Conservation (phyloP, 2,797 vertebrate genomes). For the Anas capensis region DNA sequence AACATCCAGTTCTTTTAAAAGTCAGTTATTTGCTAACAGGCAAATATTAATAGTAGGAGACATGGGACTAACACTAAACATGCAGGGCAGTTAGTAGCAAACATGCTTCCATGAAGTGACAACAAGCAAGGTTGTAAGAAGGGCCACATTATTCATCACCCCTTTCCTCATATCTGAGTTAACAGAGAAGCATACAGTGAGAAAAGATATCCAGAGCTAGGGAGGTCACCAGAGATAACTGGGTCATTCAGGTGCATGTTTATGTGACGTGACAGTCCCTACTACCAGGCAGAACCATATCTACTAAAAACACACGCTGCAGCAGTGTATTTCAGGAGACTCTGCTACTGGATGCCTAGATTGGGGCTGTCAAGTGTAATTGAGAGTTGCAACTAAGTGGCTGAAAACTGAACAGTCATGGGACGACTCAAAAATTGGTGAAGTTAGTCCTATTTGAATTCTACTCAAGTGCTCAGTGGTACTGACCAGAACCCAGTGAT, state of each 20-base stretch:
- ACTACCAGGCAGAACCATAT: background rate
- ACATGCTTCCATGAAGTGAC: background rate
- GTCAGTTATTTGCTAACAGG: background rate
- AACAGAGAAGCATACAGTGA: accelerated
- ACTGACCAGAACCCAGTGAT: background rate
- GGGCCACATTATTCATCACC: background rate
- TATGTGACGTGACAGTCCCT: background rate
- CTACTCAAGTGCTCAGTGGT: background rate
- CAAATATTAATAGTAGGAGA: background rate
- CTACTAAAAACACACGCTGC: background rate
- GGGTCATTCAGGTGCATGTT: background rate
- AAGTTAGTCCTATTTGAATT: background rate
- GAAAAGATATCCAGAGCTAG: background rate
- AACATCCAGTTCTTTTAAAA: background rate
- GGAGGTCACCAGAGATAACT: background rate
- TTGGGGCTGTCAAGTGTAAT: background rate
- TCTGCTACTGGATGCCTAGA: background rate
- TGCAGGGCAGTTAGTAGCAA: background rate
- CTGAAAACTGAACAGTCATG: background rate
- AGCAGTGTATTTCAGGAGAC: background rate
- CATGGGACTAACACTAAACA: background rate
- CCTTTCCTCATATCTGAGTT: background rate
- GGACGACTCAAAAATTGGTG: background rate
- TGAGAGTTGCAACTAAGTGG: background rate
- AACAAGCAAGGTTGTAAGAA: background rate